These are phyloP conservation scores for Argya squamiceps DNA, from an alignment of 2,797 vertebrate genomes.

Conservation along the genomic window DNA sequence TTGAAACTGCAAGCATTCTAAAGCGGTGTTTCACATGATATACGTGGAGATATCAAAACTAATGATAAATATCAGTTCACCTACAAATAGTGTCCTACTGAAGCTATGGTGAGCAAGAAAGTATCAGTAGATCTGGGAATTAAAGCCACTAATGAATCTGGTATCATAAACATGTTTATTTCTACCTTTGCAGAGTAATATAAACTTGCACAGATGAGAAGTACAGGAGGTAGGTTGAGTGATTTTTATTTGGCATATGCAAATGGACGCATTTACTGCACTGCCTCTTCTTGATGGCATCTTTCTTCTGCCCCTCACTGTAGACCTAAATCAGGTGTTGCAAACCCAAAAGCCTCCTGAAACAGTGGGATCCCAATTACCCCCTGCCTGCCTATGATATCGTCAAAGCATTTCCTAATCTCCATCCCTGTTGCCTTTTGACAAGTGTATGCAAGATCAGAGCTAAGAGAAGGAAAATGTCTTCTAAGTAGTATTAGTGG, in stretches of 20 bases:
- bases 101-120: background rate
- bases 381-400: background rate
- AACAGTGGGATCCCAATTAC: background rate
- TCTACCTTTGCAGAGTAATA: background rate
- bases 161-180: background rate
- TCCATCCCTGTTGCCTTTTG: background rate
- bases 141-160: background rate
- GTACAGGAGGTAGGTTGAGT: rapidly evolving
- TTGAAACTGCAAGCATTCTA: background rate
- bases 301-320: background rate
- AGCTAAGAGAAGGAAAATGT: background rate
- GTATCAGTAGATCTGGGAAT: background rate
- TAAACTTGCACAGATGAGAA: background rate
- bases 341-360: background rate
- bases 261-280: background rate
- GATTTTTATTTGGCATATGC: background rate
- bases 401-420: background rate
- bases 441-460: background rate
- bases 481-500: background rate
- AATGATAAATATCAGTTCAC: background rate
- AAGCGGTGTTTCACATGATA: background rate
- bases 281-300: background rate
- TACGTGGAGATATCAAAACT: background rate
- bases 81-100: background rate
- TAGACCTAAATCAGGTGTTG: background rate